A percentile compares a stretch with the other conserved stretches of the same genome.
These are phyloP conservation scores for Nemapogon koenigi DNA, from an alignment of 2,888 invertebrate species.

Conservation along the genomic window DNA sequence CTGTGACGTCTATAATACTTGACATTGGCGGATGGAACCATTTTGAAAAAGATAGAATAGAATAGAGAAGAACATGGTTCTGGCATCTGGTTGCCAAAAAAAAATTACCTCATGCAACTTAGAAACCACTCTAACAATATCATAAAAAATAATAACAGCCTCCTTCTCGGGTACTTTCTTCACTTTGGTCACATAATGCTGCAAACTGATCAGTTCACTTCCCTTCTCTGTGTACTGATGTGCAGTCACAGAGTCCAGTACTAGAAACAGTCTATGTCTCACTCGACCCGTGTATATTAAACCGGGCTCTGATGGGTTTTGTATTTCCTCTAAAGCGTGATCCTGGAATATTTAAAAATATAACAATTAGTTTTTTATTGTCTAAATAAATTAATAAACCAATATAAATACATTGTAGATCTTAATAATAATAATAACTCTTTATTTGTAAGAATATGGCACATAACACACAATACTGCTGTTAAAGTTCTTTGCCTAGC, in stretches of 20 bases:
- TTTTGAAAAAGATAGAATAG: too few relatives aligned
- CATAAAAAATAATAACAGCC: constrained; percentile 75
- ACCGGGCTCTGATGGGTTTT: constrained; percentile 47
- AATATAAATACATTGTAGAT: too few relatives aligned
- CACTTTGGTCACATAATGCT: constrained; percentile 78
- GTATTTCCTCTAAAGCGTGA: constrained; percentile 70
- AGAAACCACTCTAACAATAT: constrained; percentile 75
- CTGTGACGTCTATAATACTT: too few relatives aligned
- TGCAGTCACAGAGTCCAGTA: constrained; percentile 74
- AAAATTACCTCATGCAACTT: constrained; percentile 71
- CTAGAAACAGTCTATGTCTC: constrained; percentile 69
- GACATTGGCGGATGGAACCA: too few relatives aligned
- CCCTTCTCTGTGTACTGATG: constrained; percentile 68
- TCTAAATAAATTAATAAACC: too few relatives aligned
- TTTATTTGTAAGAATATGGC: too few relatives aligned
- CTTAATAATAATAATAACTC: too few relatives aligned
- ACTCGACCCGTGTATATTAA: constrained; percentile 64
- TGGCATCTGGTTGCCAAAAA: too few relatives aligned
- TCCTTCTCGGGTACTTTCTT: constrained; percentile 78
- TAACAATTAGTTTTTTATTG: too few relatives aligned
- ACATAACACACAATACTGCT: too few relatives aligned
- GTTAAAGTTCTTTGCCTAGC: too few relatives aligned
- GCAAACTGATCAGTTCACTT: constrained; percentile 70
- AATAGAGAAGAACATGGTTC: too few relatives aligned
- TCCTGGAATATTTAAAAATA: constrained; percentile 55